These are phyloP conservation scores for Didymodactylos carnosus DNA, from an alignment of 2,888 invertebrate genomes.

Conservation along the genomic window DNA sequence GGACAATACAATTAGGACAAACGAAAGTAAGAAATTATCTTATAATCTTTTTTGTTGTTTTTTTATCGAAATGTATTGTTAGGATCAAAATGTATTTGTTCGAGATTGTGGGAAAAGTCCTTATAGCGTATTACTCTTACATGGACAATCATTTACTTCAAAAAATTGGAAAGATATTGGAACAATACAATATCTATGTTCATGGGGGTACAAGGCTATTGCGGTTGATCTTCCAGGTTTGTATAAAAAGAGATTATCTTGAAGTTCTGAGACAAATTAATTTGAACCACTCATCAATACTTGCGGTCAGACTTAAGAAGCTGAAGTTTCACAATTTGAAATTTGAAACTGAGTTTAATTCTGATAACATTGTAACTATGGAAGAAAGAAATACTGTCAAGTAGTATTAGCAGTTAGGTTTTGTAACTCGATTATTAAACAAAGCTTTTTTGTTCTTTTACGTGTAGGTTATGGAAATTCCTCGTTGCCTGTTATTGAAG, in stretches of 20 bases:
- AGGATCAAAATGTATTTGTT: conserved; percentile 19
- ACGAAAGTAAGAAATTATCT: too few species aligned
- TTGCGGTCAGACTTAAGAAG: not conserved
- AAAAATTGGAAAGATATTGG: conserved; percentile 35
- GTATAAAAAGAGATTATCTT: too few species aligned
- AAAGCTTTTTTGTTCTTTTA: not conserved
- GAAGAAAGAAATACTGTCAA: too few species aligned
- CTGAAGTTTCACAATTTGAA: too few species aligned
- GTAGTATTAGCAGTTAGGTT: not conserved
- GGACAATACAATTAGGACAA: too few species aligned
- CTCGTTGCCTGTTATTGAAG: conserved; percentile 12
- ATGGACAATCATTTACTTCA: conserved; percentile 36
- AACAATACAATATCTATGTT: conserved; percentile 32
- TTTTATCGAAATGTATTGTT: conserved; percentile 6
- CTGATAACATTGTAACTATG: too few species aligned
- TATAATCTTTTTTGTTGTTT: too few species aligned
- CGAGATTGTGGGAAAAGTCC: conserved; percentile 16
- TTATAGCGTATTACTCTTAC: conserved; percentile 33
- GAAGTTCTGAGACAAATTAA: too few species aligned
- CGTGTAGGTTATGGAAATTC: conserved; percentile 25
- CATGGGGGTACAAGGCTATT: conserved; percentile 32
- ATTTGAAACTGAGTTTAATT: too few species aligned
- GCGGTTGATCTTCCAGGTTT: conserved; percentile 39
- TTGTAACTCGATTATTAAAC: not conserved
- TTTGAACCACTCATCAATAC: not conserved